phyloP scores from a whole-genome alignment of 2,888 invertebrate genomes.

The Dolichomitus sp. region DNA sequence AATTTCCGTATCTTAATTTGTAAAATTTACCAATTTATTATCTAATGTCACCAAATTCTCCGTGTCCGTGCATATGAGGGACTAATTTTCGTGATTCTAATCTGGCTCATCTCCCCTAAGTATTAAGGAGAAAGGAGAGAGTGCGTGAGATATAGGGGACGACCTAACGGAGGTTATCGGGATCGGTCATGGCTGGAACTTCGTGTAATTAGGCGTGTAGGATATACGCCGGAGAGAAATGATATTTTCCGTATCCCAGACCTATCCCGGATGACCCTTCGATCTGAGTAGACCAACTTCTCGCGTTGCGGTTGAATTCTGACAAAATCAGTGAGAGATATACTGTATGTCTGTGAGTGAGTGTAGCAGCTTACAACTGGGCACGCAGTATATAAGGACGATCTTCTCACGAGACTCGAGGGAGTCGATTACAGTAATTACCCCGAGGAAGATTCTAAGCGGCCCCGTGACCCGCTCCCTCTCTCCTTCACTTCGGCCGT shows the following conservation, averaged over 20 bases:
- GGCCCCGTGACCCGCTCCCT: slow-evolving; percentile 39
- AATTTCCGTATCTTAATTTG: not conserved
- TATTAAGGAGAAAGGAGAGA: not conserved
- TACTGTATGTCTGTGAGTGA: not conserved
- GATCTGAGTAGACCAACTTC: not conserved
- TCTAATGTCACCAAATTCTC: not conserved
- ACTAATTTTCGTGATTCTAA: not conserved
- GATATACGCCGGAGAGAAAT: not conserved
- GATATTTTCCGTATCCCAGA: slow-evolving; percentile 10
- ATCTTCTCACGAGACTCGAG: slow-evolving; percentile 41
- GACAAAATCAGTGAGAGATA: slow-evolving; percentile 37
- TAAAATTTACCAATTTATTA: not conserved
- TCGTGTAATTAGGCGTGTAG: slow-evolving; percentile 34
- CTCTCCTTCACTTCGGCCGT: slow-evolving; percentile 11
- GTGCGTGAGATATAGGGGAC: slow-evolving; percentile 5
- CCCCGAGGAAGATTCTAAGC: slow-evolving; percentile 64
- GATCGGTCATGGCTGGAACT: slow-evolving; percentile 11
- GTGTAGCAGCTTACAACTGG: not conserved
- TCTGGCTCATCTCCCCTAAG: not conserved
- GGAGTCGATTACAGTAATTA: slow-evolving; percentile 68
- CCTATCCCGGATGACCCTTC: slow-evolving; percentile 13
- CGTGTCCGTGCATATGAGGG: not conserved
- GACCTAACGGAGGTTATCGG: slow-evolving; percentile 25
- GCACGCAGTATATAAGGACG: slow-evolving; percentile 2
- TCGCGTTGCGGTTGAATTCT: slow-evolving; percentile 7